Conservation (phyloP, 2,888 invertebrate species). For the Cantharis rustica region DNA sequence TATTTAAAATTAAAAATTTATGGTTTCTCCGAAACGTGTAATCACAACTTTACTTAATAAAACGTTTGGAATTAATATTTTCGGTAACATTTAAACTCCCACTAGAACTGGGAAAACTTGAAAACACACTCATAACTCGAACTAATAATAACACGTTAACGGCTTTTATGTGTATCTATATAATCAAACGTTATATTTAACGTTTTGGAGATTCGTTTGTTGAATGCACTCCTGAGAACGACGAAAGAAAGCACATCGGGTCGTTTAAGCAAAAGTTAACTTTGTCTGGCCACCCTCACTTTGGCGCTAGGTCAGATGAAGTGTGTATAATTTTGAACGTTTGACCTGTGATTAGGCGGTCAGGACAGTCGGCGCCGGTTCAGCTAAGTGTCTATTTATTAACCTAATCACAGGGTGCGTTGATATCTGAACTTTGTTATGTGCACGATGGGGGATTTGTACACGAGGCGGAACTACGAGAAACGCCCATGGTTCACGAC, state of each 20-base stretch:
- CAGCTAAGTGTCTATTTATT: conserved; percentile 55
- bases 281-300: conserved; percentile 48
- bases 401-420: conserved; percentile 55
- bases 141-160: conserved; percentile 35
- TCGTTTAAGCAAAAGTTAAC: conserved; percentile 23
- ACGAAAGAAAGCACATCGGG: conserved; percentile 15
- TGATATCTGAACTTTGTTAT: conserved; percentile 42
- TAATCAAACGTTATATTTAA: conserved; percentile 16
- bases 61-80: conserved; percentile 33
- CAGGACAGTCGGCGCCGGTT: conserved; percentile 50
- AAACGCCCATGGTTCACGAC: conserved; percentile 53
- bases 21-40: conserved; percentile 17
- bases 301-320: conserved; percentile 43
- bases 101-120: conserved; percentile 36
- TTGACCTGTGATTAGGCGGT: conserved; percentile 55
- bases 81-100: conserved; percentile 34
- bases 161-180: conserved; percentile 10
- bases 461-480: conserved; percentile 45
- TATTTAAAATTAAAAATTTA: conserved; percentile 2
- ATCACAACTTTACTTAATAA: conserved; percentile 34
- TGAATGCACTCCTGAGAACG: neutral
- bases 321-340: conserved; percentile 52
- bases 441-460: conserved; percentile 46
- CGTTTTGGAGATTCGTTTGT: conserved; percentile 5
- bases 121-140: conserved; percentile 36